phyloP scores from a whole-genome alignment of 2,888 invertebrate species.

The Sylvicola fuscatus region DNA sequence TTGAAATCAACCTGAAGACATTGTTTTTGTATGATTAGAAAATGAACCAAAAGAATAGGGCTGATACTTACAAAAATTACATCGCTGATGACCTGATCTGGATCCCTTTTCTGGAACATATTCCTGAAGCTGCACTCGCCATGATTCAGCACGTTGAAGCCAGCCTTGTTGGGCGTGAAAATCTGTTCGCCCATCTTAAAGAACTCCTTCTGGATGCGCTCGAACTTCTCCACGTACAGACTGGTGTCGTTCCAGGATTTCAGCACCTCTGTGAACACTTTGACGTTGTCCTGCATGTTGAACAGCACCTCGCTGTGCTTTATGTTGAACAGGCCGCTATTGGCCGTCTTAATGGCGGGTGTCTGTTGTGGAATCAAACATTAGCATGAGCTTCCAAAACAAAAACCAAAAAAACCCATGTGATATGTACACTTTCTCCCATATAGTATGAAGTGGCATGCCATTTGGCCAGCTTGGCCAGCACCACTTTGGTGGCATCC shows the following conservation, averaged over 20 bases:
- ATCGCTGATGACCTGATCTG: slow-evolving; percentile 15
- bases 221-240: slow-evolving; percentile 2
- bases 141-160: slow-evolving; percentile 22
- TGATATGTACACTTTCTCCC: slow-evolving; percentile 22
- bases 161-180: slow-evolving; percentile 4
- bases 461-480: slow-evolving; percentile 26
- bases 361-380: too few relatives aligned
- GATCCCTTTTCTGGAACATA: slow-evolving; percentile 20
- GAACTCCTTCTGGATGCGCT: slow-evolving; percentile 3
- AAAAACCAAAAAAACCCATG: too few relatives aligned
- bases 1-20: slow-evolving; percentile 7
- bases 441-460: slow-evolving; percentile 28
- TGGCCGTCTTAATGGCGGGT: background rate
- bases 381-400: too few relatives aligned
- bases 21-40: too few relatives aligned
- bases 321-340: slow-evolving; percentile 5
- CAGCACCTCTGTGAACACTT: slow-evolving; percentile 5
- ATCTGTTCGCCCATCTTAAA: slow-evolving; percentile 4
- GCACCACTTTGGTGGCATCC: slow-evolving; percentile 21
- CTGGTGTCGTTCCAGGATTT: slow-evolving; percentile 5
- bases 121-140: slow-evolving; percentile 25
- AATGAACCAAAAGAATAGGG: too few relatives aligned
- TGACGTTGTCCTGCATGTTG: slow-evolving; percentile 5
- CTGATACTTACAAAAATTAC: slow-evolving; percentile 16
- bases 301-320: slow-evolving; percentile 3